Conservation (phyloP, 2,888 invertebrate species). For the Drosophila cognata region DNA sequence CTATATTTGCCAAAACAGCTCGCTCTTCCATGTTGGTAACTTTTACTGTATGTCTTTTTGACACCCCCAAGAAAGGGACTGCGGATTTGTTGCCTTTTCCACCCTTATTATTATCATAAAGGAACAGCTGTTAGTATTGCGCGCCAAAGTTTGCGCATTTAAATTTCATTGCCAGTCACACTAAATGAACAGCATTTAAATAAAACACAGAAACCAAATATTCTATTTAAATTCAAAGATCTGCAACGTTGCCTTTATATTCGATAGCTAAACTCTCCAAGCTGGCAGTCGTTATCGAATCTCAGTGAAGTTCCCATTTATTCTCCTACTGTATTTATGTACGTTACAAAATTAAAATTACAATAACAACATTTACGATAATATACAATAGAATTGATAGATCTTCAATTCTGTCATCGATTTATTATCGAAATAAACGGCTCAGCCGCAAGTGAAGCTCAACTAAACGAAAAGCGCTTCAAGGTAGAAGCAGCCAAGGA, state of each 20-base stretch:
- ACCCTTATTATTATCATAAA: constrained; percentile 24
- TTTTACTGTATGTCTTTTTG: constrained; percentile 19
- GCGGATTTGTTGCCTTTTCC: constrained; percentile 26
- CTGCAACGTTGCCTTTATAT: constrained; percentile 11
- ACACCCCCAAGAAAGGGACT: background rate
- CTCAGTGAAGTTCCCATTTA: background rate
- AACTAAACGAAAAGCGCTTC: background rate
- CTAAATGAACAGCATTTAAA: background rate
- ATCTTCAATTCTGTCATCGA: background rate
- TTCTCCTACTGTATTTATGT: background rate
- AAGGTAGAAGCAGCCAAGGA: constrained; percentile 3
- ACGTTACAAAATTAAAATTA: background rate
- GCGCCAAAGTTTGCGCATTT: constrained; percentile 3
- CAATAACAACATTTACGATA: background rate
- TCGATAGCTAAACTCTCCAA: constrained; percentile 4
- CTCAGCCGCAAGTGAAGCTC: background rate
- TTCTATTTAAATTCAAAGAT: background rate
- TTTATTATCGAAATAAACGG: constrained; percentile 2
- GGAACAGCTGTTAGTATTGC: constrained; percentile 22
- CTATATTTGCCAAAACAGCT: constrained; percentile 82
- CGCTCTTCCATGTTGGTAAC: constrained; percentile 79
- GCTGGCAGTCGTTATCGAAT: background rate
- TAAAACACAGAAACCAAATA: background rate
- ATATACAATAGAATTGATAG: background rate
- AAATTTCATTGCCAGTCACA: background rate